Conservation (phyloP, 2,888 invertebrate genomes). For the Cosmopolites sordidus region DNA sequence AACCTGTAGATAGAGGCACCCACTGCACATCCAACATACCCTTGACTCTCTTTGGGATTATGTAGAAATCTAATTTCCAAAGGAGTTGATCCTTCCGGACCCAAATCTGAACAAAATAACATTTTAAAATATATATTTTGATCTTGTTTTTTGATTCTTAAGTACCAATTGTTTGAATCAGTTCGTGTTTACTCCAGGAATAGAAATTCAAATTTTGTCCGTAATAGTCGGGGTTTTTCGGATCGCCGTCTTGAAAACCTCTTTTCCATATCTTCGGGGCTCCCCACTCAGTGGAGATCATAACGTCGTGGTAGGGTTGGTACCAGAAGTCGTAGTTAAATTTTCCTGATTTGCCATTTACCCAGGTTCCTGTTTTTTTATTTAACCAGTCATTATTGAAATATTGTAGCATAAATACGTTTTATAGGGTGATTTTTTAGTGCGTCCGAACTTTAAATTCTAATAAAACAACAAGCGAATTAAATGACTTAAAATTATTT, state of each 20-base stretch:
- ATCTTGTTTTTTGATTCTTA: neutral
- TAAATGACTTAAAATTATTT: too few species aligned
- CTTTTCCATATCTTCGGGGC: conserved; percentile 75
- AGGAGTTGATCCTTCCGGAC: conserved; percentile 80
- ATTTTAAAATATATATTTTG: neutral
- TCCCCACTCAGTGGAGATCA: conserved; percentile 93
- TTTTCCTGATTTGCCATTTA: conserved; percentile 61
- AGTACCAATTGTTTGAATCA: conserved; percentile 67
- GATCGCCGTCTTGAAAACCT: conserved; percentile 49
- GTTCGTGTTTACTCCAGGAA: conserved; percentile 78
- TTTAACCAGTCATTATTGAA: conserved; percentile 9
- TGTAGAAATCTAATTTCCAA: conserved; percentile 92
- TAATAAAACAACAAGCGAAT: too few species aligned
- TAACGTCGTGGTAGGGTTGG: conserved; percentile 86
- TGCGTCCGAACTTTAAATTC: too few species aligned
- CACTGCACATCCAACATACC: conserved; percentile 86
- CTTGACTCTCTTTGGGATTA: conserved; percentile 78
- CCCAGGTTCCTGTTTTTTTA: conserved; percentile 63
- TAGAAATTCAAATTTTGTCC: conserved; percentile 83
- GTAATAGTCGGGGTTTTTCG: conserved; percentile 59
- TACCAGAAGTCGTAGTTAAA: conserved; percentile 98
- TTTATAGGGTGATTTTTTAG: too few species aligned
- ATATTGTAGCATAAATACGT: too few species aligned
- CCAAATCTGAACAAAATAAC: conserved; percentile 59
- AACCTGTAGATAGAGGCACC: conserved; percentile 77